Percentiles rank a stretch among this genome's conserved stretches.
These are phyloP conservation scores for Eubasilissa splendida DNA, from an alignment of 2,888 invertebrate species.

Conservation along the genomic window DNA sequence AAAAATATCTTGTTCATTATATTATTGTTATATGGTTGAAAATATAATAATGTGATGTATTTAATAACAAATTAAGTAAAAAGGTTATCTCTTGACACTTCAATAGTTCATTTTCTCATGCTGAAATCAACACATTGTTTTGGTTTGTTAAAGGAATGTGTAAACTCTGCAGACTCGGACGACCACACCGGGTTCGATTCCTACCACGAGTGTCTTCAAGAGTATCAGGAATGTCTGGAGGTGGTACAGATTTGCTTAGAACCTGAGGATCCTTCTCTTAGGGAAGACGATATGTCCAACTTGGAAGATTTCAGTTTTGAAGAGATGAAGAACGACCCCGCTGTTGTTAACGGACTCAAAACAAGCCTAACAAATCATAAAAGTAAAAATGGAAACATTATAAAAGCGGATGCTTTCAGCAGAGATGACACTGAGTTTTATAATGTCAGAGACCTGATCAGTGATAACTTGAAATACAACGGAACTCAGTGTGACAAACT, in stretches of 20 bases:
- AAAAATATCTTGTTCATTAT: too few species aligned
- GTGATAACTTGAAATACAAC: slow-evolving; percentile 62
- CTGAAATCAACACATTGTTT: not conserved
- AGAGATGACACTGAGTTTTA: slow-evolving; percentile 60
- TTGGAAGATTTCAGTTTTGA: slow-evolving; percentile 69
- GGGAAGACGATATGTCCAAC: slow-evolving; percentile 70
- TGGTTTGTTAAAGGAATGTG: slow-evolving; percentile 67
- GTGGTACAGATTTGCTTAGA: slow-evolving; percentile 77
- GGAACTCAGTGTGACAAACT: slow-evolving; percentile 49
- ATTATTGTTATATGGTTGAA: too few species aligned
- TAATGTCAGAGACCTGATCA: slow-evolving; percentile 63
- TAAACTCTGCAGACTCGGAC: slow-evolving; percentile 74
- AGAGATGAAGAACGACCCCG: slow-evolving; percentile 60
- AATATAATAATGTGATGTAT: not conserved
- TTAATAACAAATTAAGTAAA: not conserved
- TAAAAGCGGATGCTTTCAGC: slow-evolving; percentile 59
- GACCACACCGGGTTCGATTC: slow-evolving; percentile 78
- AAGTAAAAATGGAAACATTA: slow-evolving; percentile 56
- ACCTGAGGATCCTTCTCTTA: slow-evolving; percentile 73
- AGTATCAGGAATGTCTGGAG: slow-evolving; percentile 76
- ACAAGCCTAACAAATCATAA: slow-evolving; percentile 26
- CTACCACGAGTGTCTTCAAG: slow-evolving; percentile 78
- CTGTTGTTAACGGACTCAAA: slow-evolving; percentile 40
- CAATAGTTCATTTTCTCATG: not conserved
- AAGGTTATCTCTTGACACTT: not conserved